Evolutionary conservation across 2,797 vertebrate genomes (phyloP).

Genomic region (Channallabes apus): DNA sequence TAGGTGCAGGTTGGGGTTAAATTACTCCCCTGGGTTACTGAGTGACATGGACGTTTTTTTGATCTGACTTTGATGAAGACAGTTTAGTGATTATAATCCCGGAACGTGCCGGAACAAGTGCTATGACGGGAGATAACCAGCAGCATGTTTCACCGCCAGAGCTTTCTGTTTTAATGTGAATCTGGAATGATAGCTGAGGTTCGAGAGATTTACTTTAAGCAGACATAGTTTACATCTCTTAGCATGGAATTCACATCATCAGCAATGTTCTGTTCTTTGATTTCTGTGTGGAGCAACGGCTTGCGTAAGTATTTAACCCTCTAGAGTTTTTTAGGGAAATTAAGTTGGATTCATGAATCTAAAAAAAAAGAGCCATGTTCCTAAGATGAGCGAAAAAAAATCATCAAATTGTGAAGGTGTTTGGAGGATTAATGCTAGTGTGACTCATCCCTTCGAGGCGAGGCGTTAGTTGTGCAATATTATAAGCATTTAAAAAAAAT

Average conservation of each 20-base stretch:
- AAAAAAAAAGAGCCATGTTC: neutral
- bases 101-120: conserved; percentile 7
- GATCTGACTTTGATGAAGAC: neutral
- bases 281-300: neutral
- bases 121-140: neutral
- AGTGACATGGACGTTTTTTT: neutral
- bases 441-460: neutral
- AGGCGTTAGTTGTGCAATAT: neutral
- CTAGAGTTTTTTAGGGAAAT: neutral
- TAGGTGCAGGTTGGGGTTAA: neutral
- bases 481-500: neutral
- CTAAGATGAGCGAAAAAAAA: neutral
- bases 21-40: neutral
- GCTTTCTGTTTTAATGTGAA: neutral
- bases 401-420: neutral
- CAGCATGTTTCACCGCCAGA: neutral
- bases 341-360: neutral
- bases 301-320: neutral
- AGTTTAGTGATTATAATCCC: conserved; percentile 13
- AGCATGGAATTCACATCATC: conserved; percentile 16
- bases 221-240: neutral
- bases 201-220: neutral
- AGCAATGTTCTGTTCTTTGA: neutral
- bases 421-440: neutral
- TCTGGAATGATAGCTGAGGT: neutral